A percentile compares a stretch with the other conserved stretches of the same genome.
phyloP scores from a whole-genome alignment of 1,140 invertebrate species.

The Teleogryllus occipitalis region DNA sequence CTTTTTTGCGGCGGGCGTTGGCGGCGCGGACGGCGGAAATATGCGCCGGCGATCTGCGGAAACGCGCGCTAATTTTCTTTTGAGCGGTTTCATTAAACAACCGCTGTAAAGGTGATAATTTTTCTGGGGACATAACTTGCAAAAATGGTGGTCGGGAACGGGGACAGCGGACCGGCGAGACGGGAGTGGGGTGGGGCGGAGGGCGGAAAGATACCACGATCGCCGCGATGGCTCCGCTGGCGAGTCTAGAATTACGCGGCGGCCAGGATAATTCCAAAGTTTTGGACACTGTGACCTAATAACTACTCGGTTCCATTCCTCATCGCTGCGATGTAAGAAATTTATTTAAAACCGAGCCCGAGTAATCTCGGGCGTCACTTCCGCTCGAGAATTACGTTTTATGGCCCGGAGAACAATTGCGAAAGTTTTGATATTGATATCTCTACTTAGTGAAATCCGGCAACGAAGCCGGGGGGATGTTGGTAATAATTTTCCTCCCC shows the following conservation, averaged over 20 bases:
- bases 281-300: slow-evolving; percentile 1
- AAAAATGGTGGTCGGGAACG: not conserved
- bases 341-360: not conserved
- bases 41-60: not conserved
- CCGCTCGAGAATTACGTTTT: not conserved
- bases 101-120: not conserved
- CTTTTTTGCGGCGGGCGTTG: too few species aligned
- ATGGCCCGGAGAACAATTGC: slow-evolving; percentile 1
- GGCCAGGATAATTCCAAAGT: not conserved
- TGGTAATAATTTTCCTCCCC: not conserved
- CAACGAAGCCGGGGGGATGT: not conserved
- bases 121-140: not conserved
- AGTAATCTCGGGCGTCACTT: slow-evolving; percentile 3
- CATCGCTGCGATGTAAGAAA: not conserved
- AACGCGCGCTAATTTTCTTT: not conserved
- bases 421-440: not conserved
- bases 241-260: not conserved
- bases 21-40: not conserved
- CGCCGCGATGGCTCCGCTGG: not conserved
- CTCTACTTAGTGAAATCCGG: slow-evolving; percentile 3
- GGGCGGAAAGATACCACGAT: not conserved
- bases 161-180: not conserved
- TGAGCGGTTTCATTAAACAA: not conserved
- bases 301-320: not conserved
- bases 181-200: not conserved